Conservation (phyloP, 2,888 invertebrate species). For the Coleophora flavipennella region DNA sequence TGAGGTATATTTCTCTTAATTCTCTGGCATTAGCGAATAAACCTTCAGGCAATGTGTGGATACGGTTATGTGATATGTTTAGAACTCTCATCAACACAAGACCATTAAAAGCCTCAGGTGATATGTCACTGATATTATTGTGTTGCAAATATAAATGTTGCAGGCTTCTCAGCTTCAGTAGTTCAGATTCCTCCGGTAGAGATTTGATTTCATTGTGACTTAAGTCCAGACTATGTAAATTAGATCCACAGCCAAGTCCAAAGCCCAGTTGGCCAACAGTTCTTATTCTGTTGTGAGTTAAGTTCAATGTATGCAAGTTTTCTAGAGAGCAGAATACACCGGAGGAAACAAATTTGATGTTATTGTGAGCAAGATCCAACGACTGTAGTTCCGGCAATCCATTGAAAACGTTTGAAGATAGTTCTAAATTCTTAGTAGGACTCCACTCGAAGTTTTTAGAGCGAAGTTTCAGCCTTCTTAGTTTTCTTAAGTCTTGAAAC, state of each 20-base stretch:
- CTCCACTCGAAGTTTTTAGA: slow-evolving; percentile 88
- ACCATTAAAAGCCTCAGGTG: slow-evolving; percentile 84
- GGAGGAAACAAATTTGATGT: slow-evolving; percentile 84
- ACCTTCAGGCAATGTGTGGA: slow-evolving; percentile 85
- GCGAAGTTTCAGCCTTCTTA: slow-evolving; percentile 84
- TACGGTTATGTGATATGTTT: slow-evolving; percentile 88
- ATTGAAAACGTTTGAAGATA: slow-evolving; percentile 79
- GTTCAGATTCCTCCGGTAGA: slow-evolving; percentile 81
- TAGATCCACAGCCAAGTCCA: slow-evolving; percentile 75
- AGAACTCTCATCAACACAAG: slow-evolving; percentile 84
- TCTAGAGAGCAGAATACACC: slow-evolving; percentile 84
- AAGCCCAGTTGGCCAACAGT: slow-evolving; percentile 85
- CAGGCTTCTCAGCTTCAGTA: slow-evolving; percentile 82
- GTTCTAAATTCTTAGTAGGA: slow-evolving; percentile 80
- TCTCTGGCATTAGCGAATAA: slow-evolving; percentile 87
- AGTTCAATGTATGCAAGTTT: slow-evolving; percentile 86
- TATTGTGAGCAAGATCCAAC: slow-evolving; percentile 87
- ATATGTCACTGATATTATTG: slow-evolving; percentile 86
- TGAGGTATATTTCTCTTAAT: slow-evolving; percentile 85
- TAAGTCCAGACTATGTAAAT: slow-evolving; percentile 83
- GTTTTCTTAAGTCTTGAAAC: slow-evolving; percentile 84
- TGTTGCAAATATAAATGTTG: slow-evolving; percentile 86
- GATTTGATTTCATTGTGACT: slow-evolving; percentile 85
- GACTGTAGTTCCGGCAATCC: slow-evolving; percentile 85
- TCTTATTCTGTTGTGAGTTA: slow-evolving; percentile 87